Evolutionary conservation across 2,888 invertebrate species (phyloP).

Genomic region (Crioceris asparagi): DNA sequence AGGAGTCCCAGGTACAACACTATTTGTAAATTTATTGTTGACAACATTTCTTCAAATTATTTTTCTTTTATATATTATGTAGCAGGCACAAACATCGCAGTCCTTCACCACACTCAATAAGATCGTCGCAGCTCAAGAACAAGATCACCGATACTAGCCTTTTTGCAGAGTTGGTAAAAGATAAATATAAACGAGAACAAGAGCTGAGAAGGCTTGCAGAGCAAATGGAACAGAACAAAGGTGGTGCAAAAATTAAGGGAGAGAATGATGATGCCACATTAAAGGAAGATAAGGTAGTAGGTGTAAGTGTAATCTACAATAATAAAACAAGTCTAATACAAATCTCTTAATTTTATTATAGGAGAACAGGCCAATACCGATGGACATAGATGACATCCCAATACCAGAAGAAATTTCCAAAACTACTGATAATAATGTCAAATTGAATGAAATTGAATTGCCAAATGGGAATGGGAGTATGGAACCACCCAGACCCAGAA

Average conservation of each 20-base stretch:
- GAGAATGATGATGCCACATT: too few species aligned
- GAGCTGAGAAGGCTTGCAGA: slow-evolving; percentile 51
- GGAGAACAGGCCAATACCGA: slow-evolving; percentile 20
- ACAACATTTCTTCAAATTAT: too few species aligned
- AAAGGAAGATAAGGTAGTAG: too few species aligned
- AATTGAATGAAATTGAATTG: slow-evolving; percentile 30
- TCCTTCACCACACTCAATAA: slow-evolving; percentile 36
- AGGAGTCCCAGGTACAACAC: slow-evolving; percentile 23
- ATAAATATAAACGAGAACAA: slow-evolving; percentile 69
- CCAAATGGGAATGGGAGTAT: too few species aligned
- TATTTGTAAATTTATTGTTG: too few species aligned
- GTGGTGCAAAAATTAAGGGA: slow-evolving; percentile 1
- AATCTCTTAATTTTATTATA: too few species aligned
- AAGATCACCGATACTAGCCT: slow-evolving; percentile 83
- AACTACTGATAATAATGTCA: slow-evolving; percentile 28
- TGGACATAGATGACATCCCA: slow-evolving; percentile 60
- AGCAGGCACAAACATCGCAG: slow-evolving; percentile 29
- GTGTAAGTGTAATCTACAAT: too few species aligned
- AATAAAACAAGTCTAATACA: too few species aligned
- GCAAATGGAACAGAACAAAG: slow-evolving; percentile 34
- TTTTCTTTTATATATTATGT: too few species aligned
- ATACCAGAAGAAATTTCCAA: slow-evolving; percentile 43
- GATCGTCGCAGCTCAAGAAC: slow-evolving; percentile 55
- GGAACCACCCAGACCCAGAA: not conserved
- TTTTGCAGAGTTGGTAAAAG: slow-evolving; percentile 82